A percentile compares a stretch with the other conserved stretches of the same genome.
phyloP scores from a whole-genome alignment of 2,797 vertebrate genomes.

The Paedocypris micromegethes region DNA sequence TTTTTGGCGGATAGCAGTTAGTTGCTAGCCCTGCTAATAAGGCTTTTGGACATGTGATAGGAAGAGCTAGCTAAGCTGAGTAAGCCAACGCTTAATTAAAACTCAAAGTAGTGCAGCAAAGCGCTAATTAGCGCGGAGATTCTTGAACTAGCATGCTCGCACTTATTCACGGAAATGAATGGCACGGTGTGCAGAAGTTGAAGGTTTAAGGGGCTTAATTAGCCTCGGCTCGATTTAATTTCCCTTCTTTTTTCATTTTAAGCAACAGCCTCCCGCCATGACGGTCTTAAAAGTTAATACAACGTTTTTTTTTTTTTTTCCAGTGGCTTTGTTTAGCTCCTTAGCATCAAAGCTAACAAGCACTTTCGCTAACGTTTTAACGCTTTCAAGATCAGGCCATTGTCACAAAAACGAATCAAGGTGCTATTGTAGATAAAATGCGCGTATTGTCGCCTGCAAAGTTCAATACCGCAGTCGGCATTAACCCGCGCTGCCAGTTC shows the following conservation, averaged over 20 bases:
- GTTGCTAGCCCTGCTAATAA: constrained; percentile 4
- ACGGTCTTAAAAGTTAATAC: no score
- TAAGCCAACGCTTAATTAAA: constrained; percentile 10
- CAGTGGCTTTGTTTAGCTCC: neutral
- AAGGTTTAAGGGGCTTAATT: constrained; percentile 6
- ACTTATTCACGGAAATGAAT: constrained; percentile 11
- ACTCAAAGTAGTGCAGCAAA: constrained; percentile 17
- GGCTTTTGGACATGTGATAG: neutral
- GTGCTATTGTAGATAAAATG: constrained; percentile 25
- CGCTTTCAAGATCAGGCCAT: neutral
- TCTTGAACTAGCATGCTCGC: constrained; percentile 12
- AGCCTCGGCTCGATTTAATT: constrained; percentile 8
- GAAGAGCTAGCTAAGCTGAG: constrained; percentile 5
- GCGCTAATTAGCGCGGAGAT: constrained; percentile 23
- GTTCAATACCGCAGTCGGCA: constrained; percentile 20
- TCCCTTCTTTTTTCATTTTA: constrained; percentile 10
- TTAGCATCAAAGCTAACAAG: constrained; percentile 16
- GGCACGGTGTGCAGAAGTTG: neutral
- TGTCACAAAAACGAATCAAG: constrained; percentile 5
- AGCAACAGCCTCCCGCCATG: neutral
- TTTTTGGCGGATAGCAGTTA: no score
- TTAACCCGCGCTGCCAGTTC: constrained; percentile 20
- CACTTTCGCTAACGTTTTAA: neutral
- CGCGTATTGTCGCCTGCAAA: neutral
- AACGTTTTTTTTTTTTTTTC: no score